phyloP scores from a whole-genome alignment of 2,797 vertebrate species.

The Erpetoichthys calabaricus region DNA sequence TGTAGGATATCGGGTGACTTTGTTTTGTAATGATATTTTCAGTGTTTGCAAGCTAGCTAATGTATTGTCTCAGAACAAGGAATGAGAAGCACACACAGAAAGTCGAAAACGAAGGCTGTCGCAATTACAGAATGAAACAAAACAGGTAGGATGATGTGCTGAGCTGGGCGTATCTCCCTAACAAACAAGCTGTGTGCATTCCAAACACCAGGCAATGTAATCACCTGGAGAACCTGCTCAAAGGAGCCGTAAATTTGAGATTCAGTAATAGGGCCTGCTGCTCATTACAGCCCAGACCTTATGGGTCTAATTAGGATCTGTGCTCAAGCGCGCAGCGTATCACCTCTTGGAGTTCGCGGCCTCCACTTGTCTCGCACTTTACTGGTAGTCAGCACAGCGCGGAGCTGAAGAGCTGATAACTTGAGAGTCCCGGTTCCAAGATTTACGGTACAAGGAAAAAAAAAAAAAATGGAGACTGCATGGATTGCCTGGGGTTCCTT shows the following conservation, averaged over 20 bases:
- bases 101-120: no score
- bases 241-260: slow-evolving; percentile 4
- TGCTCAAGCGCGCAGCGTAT: neutral
- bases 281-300: neutral
- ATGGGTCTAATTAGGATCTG: neutral
- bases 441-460: neutral
- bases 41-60: no score
- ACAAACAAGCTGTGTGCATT: no score
- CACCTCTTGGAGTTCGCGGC: neutral
- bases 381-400: neutral
- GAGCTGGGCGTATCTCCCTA: no score
- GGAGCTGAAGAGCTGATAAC: neutral
- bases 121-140: no score
- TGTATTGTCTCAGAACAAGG: no score
- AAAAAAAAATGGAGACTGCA: slow-evolving; percentile 2
- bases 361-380: neutral
- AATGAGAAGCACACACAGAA: no score
- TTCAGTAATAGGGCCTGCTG: neutral
- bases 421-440: neutral
- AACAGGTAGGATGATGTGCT: no score
- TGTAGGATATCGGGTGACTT: no score
- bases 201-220: no score
- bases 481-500: slow-evolving; percentile 5
- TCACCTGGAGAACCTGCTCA: no score
- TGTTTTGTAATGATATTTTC: no score